Evolutionary conservation across 2,888 invertebrate genomes (phyloP).

Genomic region (Agrotis ipsilon): DNA sequence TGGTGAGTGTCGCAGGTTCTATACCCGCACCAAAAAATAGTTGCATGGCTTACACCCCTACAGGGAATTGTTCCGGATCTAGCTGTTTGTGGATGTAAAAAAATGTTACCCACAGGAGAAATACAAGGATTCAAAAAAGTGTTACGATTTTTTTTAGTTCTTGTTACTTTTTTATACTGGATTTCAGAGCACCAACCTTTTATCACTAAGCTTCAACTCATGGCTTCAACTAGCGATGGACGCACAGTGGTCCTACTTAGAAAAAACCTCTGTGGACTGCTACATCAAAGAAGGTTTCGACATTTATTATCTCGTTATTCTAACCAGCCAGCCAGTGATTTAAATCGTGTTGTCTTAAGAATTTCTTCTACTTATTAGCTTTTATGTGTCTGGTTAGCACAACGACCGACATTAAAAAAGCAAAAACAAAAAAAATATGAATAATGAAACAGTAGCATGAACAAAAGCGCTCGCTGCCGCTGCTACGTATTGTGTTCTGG

Average conservation of each 20-base stretch:
- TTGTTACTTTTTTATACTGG: no score
- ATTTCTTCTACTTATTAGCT: conserved; percentile 17
- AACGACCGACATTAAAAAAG: not conserved
- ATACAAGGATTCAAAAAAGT: no score
- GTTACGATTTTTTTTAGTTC: no score
- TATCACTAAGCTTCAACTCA: no score
- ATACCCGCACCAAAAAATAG: no score
- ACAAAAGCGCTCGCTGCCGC: not conserved
- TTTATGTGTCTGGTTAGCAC: not conserved
- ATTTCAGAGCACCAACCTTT: no score
- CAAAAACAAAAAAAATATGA: not conserved
- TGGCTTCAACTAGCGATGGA: not conserved
- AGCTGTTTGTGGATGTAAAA: no score
- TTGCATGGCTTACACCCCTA: no score
- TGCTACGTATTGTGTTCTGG: no score
- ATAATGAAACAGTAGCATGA: not conserved
- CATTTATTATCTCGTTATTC: conserved; percentile 45
- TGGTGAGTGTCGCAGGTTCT: no score
- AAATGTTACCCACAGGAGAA: no score
- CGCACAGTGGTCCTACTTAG: not conserved
- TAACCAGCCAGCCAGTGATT: conserved; percentile 39
- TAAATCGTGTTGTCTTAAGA: conserved; percentile 37
- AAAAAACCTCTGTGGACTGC: conserved; percentile 34
- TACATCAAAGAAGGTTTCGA: conserved; percentile 45
- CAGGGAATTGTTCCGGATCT: no score